Base-by-base conservation (phyloP, 2,797 vertebrate species). In the Pantherophis alleghaniensis region DNA sequence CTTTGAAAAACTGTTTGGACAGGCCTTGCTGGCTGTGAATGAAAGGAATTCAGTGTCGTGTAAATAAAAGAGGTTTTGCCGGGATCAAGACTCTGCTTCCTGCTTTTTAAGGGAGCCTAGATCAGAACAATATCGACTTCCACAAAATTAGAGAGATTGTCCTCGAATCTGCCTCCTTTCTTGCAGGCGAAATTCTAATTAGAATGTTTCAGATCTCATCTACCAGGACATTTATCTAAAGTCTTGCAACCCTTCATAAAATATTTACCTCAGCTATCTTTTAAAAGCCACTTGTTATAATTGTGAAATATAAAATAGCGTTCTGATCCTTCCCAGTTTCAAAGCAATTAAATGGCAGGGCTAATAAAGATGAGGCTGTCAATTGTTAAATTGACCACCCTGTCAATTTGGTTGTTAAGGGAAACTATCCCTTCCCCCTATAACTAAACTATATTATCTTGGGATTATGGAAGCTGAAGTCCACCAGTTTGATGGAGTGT, bases 381-480 rank as follows among this genome's bases (percentile, higher is more conserved):
- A 74, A 37, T 1, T 37, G 7, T 79, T 79, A 79, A 1, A 3
- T 37, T 42, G 32, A 42, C 32, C 32, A 79, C 3, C 0, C 32
- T 79, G 18, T 42, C 69, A 79, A 79, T 22, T 20, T 42, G 69
- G 32, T 22, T 79, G 32, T 22, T 22, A 42, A n/a, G n/a, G n/a
- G n/a, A n/a, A n/a, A n/a, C 1, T 4, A 22, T 42, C 18, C 0
- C 2, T 3, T 37, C 6, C 16, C 20, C 1, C 18, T 42, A 42
- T 18, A 79, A 79, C 22, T 42, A 79, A 79, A 3, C 18, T 42
- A 42, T 11, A 42, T 79, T 79, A 42, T 18, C 74, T 79, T 11
- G 18, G 9, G 18, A 22, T 42, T 42, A 42, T 42, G 74, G 74
- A 79, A 79, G 37, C 7, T 79, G 18, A 74, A 74, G 2, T 18